Conservation (phyloP, 1,140 invertebrate species). For the Monomorium pharaonis region DNA sequence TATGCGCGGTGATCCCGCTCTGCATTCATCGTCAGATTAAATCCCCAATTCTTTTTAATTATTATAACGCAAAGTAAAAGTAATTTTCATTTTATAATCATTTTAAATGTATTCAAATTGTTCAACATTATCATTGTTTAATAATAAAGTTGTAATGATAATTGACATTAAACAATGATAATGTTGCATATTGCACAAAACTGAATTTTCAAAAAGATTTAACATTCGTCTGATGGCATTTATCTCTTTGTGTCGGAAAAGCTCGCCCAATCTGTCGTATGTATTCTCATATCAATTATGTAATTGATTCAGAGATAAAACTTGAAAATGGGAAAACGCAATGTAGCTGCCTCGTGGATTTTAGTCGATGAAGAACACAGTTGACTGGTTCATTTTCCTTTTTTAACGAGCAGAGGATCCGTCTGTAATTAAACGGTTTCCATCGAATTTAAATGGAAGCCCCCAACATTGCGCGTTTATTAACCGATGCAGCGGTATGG, state of each 20-base stretch:
- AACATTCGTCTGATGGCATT: not conserved
- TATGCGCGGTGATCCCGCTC: not conserved
- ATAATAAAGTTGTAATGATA: too few relatives aligned
- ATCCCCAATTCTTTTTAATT: not conserved
- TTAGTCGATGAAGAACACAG: not conserved
- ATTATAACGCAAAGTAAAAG: not conserved
- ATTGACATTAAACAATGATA: too few relatives aligned
- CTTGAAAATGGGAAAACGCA: not conserved
- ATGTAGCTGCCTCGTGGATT: not conserved
- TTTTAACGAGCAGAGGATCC: not conserved
- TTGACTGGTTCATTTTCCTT: not conserved
- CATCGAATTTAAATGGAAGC: not conserved
- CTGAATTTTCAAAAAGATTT: not conserved
- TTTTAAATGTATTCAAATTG: not conserved
- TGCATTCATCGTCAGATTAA: not conserved
- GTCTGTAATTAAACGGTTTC: conserved; percentile 46
- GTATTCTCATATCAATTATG: not conserved
- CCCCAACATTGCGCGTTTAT: conserved; percentile 13
- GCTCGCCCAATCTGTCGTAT: not conserved
- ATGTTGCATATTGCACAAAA: too few relatives aligned
- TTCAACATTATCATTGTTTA: not conserved
- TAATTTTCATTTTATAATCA: not conserved
- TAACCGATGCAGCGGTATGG: not conserved
- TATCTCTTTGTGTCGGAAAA: not conserved
- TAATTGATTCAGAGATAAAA: not conserved